phyloP scores from a whole-genome alignment of 2,888 invertebrate species.

The Netelia virgata region DNA sequence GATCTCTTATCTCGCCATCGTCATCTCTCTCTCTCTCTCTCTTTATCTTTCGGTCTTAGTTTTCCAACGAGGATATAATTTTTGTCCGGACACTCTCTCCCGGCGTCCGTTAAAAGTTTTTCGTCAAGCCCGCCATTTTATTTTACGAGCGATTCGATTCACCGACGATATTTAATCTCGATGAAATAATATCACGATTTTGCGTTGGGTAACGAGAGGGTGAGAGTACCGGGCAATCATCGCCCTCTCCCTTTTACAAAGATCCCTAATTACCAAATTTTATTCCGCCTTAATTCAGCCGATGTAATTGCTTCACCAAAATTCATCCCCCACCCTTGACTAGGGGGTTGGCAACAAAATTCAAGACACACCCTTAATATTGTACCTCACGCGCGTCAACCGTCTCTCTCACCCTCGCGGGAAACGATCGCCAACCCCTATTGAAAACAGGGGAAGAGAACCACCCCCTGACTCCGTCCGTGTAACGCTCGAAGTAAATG shows the following conservation, averaged over 20 bases:
- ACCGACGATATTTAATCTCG: constrained; percentile 55
- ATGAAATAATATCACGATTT: constrained; percentile 62
- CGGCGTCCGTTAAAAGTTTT: constrained; percentile 61
- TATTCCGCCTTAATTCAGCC: constrained; percentile 83
- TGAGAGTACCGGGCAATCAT: constrained; percentile 69
- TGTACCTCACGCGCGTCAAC: constrained; percentile 66
- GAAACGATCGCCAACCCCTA: constrained; percentile 52
- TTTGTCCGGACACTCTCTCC: constrained; percentile 51
- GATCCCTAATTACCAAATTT: constrained; percentile 84
- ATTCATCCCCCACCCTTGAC: constrained; percentile 77
- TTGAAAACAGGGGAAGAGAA: background rate
- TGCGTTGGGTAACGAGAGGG: constrained; percentile 33
- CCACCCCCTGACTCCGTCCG: constrained; percentile 1
- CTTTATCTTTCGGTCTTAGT: constrained; percentile 71
- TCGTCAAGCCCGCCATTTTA: constrained; percentile 18
- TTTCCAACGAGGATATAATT: constrained; percentile 74
- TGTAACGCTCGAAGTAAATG: constrained; percentile 40
- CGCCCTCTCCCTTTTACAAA: constrained; percentile 78
- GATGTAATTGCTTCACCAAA: constrained; percentile 81
- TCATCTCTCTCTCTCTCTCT: constrained; percentile 69
- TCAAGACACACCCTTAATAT: constrained; percentile 72
- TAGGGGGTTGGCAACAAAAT: constrained; percentile 74
- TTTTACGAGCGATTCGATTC: constrained; percentile 55
- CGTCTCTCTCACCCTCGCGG: constrained; percentile 38
- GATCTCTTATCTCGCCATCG: constrained; percentile 62